These are phyloP conservation scores for Pseudomugil gertrudae DNA, from an alignment of 2,797 vertebrate genomes.

Conservation along the genomic window DNA sequence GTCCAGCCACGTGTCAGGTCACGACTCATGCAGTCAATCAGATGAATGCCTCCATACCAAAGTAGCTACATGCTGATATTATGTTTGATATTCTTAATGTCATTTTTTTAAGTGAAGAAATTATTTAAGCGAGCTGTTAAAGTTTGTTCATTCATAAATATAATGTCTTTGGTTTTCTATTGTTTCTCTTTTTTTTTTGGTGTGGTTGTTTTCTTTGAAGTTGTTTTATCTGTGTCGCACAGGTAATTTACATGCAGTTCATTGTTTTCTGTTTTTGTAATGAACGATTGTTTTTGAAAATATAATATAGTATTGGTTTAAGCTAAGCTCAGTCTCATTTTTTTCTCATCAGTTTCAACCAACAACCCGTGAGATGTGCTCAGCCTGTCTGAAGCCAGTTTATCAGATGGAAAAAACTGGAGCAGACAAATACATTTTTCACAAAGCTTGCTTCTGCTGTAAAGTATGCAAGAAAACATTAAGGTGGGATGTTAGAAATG, in stretches of 20 bases:
- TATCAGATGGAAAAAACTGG: slow-evolving; percentile 83
- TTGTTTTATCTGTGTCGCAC: slow-evolving; percentile 20
- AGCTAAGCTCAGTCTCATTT: slow-evolving; percentile 20
- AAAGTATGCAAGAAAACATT: slow-evolving; percentile 85
- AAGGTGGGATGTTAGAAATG: slow-evolving; percentile 80
- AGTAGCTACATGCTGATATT: neutral
- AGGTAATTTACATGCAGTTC: slow-evolving; percentile 12
- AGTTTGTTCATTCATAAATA: slow-evolving; percentile 20
- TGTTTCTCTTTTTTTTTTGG: slow-evolving; percentile 3
- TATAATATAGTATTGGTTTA: neutral
- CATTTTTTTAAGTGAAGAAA: slow-evolving; percentile 4
- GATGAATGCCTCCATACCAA: slow-evolving; percentile 2
- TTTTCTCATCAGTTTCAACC: slow-evolving; percentile 78
- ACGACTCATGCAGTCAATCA: slow-evolving; percentile 76
- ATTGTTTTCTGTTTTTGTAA: slow-evolving; percentile 17
- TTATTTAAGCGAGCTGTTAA: neutral
- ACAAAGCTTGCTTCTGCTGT: slow-evolving; percentile 88
- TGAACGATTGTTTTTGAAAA: neutral
- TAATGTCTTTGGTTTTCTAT: slow-evolving; percentile 1
- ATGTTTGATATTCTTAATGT: slow-evolving; percentile 4
- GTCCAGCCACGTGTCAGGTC: slow-evolving; percentile 70
- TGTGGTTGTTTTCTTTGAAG: slow-evolving; percentile 9
- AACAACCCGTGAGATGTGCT: slow-evolving; percentile 77
- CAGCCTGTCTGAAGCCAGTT: slow-evolving; percentile 82
- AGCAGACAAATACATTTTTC: slow-evolving; percentile 81